Conservation (phyloP, 2,888 invertebrate species). For the Griposia aprilina region DNA sequence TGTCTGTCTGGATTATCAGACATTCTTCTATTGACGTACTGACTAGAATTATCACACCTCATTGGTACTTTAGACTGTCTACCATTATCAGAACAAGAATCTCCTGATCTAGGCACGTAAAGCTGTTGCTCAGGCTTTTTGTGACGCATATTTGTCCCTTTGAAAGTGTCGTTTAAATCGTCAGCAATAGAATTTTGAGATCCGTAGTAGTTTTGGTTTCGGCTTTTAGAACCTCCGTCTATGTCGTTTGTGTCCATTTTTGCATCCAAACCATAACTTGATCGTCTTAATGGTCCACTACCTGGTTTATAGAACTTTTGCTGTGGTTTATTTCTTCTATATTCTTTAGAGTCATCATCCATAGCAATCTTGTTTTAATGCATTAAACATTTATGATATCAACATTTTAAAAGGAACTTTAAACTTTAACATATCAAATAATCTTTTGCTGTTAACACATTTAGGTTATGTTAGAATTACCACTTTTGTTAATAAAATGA, state of each 20-base stretch:
- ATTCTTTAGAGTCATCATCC: slow-evolving; percentile 90
- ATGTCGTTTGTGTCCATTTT: slow-evolving; percentile 88
- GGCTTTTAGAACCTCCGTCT: slow-evolving; percentile 78
- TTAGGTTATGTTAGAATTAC: slow-evolving; percentile 81
- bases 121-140: slow-evolving; percentile 88
- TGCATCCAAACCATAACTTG: slow-evolving; percentile 91
- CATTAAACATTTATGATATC: slow-evolving; percentile 74
- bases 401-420: slow-evolving; percentile 67
- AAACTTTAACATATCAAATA: slow-evolving; percentile 57
- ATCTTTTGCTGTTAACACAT: slow-evolving; percentile 70
- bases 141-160: slow-evolving; percentile 77
- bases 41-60: slow-evolving; percentile 86
- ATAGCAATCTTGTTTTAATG: slow-evolving; percentile 83
- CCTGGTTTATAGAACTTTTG: slow-evolving; percentile 94
- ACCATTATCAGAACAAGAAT: slow-evolving; percentile 80
- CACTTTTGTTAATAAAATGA: slow-evolving; percentile 67
- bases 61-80: slow-evolving; percentile 78
- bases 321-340: slow-evolving; percentile 92
- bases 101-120: slow-evolving; percentile 84
- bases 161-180: slow-evolving; percentile 74
- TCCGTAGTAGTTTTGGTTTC: slow-evolving; percentile 81
- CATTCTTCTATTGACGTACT: slow-evolving; percentile 82
- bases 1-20: slow-evolving; percentile 82
- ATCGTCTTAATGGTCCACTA: slow-evolving; percentile 93
- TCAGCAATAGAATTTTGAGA: slow-evolving; percentile 85